Evolutionary conservation across 2,113 vertebrate species (phyloP).

Genomic region (Heterocephalus glaber): DNA sequence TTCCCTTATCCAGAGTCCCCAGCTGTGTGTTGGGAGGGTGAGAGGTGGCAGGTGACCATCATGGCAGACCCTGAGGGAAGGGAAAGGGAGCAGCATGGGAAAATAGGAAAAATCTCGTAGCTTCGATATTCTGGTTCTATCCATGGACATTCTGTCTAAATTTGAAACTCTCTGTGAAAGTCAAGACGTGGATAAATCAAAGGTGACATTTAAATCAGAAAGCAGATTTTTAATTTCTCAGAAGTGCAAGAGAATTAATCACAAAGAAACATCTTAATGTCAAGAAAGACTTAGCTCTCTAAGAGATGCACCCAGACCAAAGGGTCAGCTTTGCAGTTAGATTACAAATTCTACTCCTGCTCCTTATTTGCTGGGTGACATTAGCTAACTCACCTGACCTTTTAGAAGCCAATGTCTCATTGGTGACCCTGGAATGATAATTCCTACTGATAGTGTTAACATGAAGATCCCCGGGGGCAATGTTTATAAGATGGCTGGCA

Average conservation of each 20-base stretch:
- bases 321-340: not conserved
- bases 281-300: not conserved
- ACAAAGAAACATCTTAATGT: not conserved
- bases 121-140: not conserved
- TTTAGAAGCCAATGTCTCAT: not conserved
- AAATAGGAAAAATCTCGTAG: not conserved
- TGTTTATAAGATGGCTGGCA: not conserved
- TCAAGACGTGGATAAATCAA: not conserved
- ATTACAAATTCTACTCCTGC: not conserved
- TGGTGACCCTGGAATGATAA: not conserved
- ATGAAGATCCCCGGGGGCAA: not conserved
- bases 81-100: accelerated
- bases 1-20: not conserved
- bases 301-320: not conserved
- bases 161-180: not conserved
- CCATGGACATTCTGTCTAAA: not conserved
- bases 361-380: not conserved
- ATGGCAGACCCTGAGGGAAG: accelerated
- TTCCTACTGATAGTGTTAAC: accelerated
- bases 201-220: slow-evolving; percentile 25
- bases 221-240: slow-evolving; percentile 27
- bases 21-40: not conserved
- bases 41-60: accelerated
- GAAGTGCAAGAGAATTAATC: not conserved
- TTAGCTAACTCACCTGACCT: not conserved